Evolutionary conservation across 30 jellyfish, hydroid and myxozoan genomes (phyloP), one percentile per base, ranked within the genome.

Genomic region (Pelagia noctiluca): DNA sequence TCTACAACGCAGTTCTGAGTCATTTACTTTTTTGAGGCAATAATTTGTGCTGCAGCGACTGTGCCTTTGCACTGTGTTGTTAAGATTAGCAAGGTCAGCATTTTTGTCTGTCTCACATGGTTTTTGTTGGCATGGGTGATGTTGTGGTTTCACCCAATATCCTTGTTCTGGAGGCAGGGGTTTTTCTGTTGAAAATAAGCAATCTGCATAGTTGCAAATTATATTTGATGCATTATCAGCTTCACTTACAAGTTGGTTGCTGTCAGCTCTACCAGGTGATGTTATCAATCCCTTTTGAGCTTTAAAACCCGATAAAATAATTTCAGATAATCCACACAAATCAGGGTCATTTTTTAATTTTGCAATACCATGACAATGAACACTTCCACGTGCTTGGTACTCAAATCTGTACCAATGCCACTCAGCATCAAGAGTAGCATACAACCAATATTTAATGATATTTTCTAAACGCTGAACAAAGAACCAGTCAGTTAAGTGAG

Each of bases 381-480:
- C 62, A 63, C 81, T 62, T 22, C 90, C 90, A 63, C 90, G 90
- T 35, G 84, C 83, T 16, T 62, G 74, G 62, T 62, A 80, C 65
- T 80, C 90, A 66, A 8, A 80, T n/a, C 87, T 63, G 84, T 62
- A 80, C 90, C 83, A 71, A 53, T 82, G 93, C 82, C 89, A 66
- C 21, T 25, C 63, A 10, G 93, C 93, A 37, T 50, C 69, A 4
- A 82, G 71, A 0, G 68, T 42, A 0, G 49, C 62, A 31, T 71
- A 70, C 2, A 83, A 28, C 93, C 86, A 81, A 21, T 50, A 37
- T 50, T 83, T 70, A 23, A 83, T 65, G 34, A 83, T 68, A 29
- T 18, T 26, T 52, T 83, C 93, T 3, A 76, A 26, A 11, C 89
- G 35, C 70, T 67, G 75, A 46, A 76, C 80, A 83, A 47, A 70